A percentile compares a stretch with the other conserved stretches of the same genome.
phyloP scores from a whole-genome alignment of 2,888 invertebrate species.

The Tinea pellionella region DNA sequence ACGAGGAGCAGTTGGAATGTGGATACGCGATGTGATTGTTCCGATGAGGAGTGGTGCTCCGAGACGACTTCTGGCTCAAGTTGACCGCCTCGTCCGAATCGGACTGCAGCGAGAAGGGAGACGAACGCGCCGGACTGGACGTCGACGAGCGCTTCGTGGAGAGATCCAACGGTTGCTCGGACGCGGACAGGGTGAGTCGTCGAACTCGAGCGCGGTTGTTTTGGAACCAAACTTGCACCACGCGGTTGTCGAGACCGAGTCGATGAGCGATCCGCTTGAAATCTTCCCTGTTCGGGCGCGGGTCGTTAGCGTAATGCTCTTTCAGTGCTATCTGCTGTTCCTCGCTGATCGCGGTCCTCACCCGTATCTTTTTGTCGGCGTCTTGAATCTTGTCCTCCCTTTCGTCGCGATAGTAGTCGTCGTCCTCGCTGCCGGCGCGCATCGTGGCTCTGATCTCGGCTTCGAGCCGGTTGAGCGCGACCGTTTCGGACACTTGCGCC shows the following conservation, averaged over 20 bases:
- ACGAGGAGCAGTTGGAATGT: conserved; percentile 72
- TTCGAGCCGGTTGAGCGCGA: conserved; percentile 65
- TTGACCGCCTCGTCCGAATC: conserved; percentile 83
- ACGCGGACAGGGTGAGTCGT: conserved; percentile 42
- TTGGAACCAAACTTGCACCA: conserved; percentile 96
- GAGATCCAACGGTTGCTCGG: conserved; percentile 80
- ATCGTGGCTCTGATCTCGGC: conserved; percentile 60
- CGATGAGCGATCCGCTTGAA: conserved; percentile 88
- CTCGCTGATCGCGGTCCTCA: conserved; percentile 93
- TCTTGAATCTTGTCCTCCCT: conserved; percentile 69
- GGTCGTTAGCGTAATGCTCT: conserved; percentile 89
- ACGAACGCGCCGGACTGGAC: conserved; percentile 69
- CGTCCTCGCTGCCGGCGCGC: conserved; percentile 72
- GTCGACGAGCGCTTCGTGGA: conserved; percentile 81
- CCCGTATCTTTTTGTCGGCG: conserved; percentile 84
- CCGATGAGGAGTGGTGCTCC: conserved; percentile 64
- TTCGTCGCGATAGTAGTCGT: conserved; percentile 57
- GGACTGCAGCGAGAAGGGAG: conserved; percentile 71
- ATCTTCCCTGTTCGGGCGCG: conserved; percentile 94
- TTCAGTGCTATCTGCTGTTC: conserved; percentile 92
- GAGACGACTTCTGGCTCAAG: conserved; percentile 85
- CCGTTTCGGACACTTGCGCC: conserved; percentile 80
- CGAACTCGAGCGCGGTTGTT: conserved; percentile 92
- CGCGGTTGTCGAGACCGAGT: conserved; percentile 79
- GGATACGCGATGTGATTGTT: conserved; percentile 48